These are phyloP conservation scores for Argynnis bischoffii DNA, from an alignment of 2,888 invertebrate species.

Conservation along the genomic window DNA sequence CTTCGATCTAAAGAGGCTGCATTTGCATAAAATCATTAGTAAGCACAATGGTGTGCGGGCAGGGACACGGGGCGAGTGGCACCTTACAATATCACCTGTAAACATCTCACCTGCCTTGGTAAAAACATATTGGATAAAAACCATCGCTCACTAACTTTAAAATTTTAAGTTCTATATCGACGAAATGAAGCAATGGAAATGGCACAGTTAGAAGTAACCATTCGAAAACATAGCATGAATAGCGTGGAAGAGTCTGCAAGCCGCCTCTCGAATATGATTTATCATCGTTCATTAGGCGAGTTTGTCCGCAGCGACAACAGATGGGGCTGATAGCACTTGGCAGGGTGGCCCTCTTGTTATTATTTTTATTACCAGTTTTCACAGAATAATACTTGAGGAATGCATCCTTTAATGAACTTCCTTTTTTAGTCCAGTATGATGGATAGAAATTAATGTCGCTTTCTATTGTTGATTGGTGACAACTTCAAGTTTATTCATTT, in stretches of 20 bases:
- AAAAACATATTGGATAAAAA: constrained; percentile 27
- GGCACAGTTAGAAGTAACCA: constrained; percentile 38
- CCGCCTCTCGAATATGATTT: constrained; percentile 82
- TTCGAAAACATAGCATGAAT: constrained; percentile 54
- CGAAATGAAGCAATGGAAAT: constrained; percentile 52
- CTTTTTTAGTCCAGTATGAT: constrained; percentile 79
- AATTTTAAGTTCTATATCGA: background rate
- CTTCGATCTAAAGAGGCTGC: constrained; percentile 82
- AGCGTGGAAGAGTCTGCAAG: constrained; percentile 64
- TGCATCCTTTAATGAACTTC: constrained; percentile 82
- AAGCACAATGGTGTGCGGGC: constrained; percentile 81
- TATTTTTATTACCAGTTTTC: constrained; percentile 82
- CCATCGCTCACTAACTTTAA: constrained; percentile 47
- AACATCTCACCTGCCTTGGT: constrained; percentile 52
- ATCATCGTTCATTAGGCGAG: constrained; percentile 83
- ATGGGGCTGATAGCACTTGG: constrained; percentile 83
- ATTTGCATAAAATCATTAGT: constrained; percentile 83
- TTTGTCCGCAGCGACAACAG: constrained; percentile 83
- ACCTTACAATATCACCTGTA: constrained; percentile 69
- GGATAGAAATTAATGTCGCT: constrained; percentile 80
- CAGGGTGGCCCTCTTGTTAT: constrained; percentile 82
- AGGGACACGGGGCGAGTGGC: constrained; percentile 77
- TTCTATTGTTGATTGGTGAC: constrained; percentile 80
- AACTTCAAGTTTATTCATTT: constrained; percentile 63
- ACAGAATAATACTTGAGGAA: constrained; percentile 82